Evolutionary conservation across 2,888 invertebrate species (phyloP), one percentile per base, ranked within the genome.

Genomic region (Drosophila macrothrix): DNA sequence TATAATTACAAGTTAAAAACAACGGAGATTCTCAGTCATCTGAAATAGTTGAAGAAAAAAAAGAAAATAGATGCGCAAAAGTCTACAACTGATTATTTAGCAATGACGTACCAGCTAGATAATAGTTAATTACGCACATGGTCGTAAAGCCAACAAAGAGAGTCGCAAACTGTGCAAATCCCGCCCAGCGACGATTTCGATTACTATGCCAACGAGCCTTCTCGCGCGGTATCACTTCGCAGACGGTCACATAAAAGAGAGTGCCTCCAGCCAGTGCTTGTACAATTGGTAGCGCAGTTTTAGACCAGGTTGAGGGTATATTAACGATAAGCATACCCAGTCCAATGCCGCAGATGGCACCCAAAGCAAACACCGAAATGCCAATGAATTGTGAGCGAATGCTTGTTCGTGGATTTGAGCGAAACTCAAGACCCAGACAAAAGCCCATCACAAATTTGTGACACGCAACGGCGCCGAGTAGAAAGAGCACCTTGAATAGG

Each of bases 381-480:
- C 95, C 95, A 12, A 94, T 80, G 28, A 96, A 93, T 76, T 96
- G 95, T 1, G 92, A 87, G 64, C 91, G 90, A 33, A 92, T 50
- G 35, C 74, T 91, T 4, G 92, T 76, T 37, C 84, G 85, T 28
- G 94, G 91, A 82, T 94, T 94, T n/a, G 94, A 94, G 52, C 95
- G 94, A 67, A 97, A 94, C 92, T 97, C 97, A 0, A 96, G 94
- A 0, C 97, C 97, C 55, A 97, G 94, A 83, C 97, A 97, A 93
- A 97, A 97, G 1, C 96, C 96, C 63, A 97, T 96, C 22, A 97
- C 96, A 80, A 96, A 95, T 93, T 97, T 97, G 93, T 97, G 97
- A 5, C 96, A 96, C 0, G 96, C 95, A 3, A 97, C 96, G 10
- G 96, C 97, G 22, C 94, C 95, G 14, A 96, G 94, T 9, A 96